Conservation (phyloP, 2,797 vertebrate species). For the Calcarius lapponicus region DNA sequence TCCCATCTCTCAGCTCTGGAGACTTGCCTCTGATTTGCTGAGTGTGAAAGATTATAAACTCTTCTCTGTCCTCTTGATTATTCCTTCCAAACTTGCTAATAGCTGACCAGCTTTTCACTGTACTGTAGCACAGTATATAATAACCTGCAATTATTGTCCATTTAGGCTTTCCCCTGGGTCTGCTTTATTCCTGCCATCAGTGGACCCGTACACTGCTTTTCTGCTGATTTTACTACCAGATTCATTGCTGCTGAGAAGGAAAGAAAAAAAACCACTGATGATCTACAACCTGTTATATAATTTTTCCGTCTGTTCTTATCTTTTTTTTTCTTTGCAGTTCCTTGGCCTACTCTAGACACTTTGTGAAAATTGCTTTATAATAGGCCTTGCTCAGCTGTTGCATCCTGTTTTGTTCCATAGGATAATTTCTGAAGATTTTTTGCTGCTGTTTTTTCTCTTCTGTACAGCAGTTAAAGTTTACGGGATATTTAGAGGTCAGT, state of each 20-base stretch:
- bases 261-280: neutral
- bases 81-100: conserved; percentile 75
- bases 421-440: neutral
- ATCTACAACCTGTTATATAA: conserved; percentile 44
- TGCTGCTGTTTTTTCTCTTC: neutral
- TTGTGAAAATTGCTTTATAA: conserved; percentile 27
- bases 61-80: conserved; percentile 67
- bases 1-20: neutral
- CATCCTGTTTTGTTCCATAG: neutral
- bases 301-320: neutral
- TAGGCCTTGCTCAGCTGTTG: neutral
- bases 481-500: neutral
- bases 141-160: conserved; percentile 82
- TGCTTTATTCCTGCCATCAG: conserved; percentile 68
- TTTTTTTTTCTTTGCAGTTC: neutral
- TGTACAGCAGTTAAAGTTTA: neutral
- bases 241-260: conserved; percentile 58
- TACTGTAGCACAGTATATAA: conserved; percentile 75
- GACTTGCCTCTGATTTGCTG: neutral
- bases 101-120: conserved; percentile 73
- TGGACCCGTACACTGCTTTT: conserved; percentile 32
- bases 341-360: neutral
- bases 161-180: conserved; percentile 78
- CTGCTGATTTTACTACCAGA: conserved; percentile 76
- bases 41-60: conserved; percentile 27